Evolutionary conservation across 2,888 invertebrate genomes (phyloP), one percentile per base, ranked within the genome.

Genomic region (Brenthis hecate): DNA sequence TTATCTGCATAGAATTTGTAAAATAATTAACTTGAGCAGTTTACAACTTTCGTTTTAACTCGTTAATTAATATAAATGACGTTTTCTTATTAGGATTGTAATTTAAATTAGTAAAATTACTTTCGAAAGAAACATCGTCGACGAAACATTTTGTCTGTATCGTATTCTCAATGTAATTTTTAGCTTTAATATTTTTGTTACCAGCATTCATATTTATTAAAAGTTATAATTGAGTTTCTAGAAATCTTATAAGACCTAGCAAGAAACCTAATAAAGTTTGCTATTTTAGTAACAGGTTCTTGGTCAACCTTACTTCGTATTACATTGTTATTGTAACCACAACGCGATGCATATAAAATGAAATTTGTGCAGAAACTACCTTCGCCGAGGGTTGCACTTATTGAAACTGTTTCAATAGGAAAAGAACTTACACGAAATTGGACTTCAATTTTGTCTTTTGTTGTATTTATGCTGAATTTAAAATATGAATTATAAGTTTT

Each of bases 281-380:
- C 23, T 28, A 50, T 28, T 60, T 60, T 16, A 50, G 28, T 6
- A 50, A 32, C 28, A 60, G 60, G 13, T 32, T 60, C 48, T 60
- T 14, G 32, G 48, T 60, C 28, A n/a, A 65, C 43, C 65, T 62
- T 62, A 62, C 65, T 72, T 72, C 47, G 57, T 65, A 71, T 70
- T 66, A 69, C 55, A 14, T 60, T 36, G 16, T 64, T 43, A 57
- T 62, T 64, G 54, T 36, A 57, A 57, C 32, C 23, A 51, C 48
- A 58, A 48, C 63, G 62, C 66, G 64, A 70, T 72, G 70, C 69
- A 73, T 70, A 72, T 56, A 68, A 68, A 70, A 68, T 64, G 68
- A 63, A 69, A 69, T 71, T 70, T 68, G 64, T 66, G 55, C 14
- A 50, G 48, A 62, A 68, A 66, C 55, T 48, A 48, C 32, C 48